A percentile compares a stretch with the other conserved stretches of the same genome.
These are phyloP conservation scores for Mythimna lalbum DNA, from an alignment of 2,888 invertebrate species.

Conservation along the genomic window DNA sequence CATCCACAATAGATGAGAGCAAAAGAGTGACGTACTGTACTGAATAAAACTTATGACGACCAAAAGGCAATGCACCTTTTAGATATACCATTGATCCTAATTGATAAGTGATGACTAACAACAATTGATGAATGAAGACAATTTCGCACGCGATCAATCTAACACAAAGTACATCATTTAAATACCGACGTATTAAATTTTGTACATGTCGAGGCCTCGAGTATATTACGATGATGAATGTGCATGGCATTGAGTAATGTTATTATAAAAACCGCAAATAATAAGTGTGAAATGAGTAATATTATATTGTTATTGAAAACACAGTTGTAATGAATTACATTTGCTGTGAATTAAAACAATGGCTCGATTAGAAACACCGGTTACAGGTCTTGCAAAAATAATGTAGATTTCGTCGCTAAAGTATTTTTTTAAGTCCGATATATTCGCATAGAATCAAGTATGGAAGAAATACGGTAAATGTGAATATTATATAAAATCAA, in stretches of 20 bases:
- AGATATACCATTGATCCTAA: slow-evolving; percentile 42
- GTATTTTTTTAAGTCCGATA: neutral
- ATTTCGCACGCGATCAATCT: slow-evolving; percentile 43
- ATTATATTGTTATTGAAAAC: slow-evolving; percentile 33
- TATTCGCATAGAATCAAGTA: slow-evolving; percentile 4
- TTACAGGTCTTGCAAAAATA: slow-evolving; percentile 9
- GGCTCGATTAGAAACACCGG: slow-evolving; percentile 38
- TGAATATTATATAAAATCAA: slow-evolving; percentile 17
- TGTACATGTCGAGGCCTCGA: slow-evolving; percentile 34
- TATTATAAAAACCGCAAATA: slow-evolving; percentile 55
- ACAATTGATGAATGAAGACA: slow-evolving; percentile 47
- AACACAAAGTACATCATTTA: slow-evolving; percentile 32
- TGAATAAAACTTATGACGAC: slow-evolving; percentile 1
- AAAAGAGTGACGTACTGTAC: slow-evolving; percentile 1
- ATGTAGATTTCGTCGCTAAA: neutral
- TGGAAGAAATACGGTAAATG: neutral
- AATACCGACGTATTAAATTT: slow-evolving; percentile 28
- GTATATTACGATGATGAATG: slow-evolving; percentile 36
- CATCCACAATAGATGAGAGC: neutral
- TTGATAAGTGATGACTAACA: slow-evolving; percentile 47
- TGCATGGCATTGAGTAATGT: slow-evolving; percentile 55
- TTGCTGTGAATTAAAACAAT: slow-evolving; percentile 43
- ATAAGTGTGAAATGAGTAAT: slow-evolving; percentile 52
- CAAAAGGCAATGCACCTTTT: slow-evolving; percentile 39
- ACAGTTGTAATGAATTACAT: slow-evolving; percentile 48